These are phyloP conservation scores for Ormyrus pomaceus DNA, from an alignment of 2,888 invertebrate genomes.

Conservation along the genomic window DNA sequence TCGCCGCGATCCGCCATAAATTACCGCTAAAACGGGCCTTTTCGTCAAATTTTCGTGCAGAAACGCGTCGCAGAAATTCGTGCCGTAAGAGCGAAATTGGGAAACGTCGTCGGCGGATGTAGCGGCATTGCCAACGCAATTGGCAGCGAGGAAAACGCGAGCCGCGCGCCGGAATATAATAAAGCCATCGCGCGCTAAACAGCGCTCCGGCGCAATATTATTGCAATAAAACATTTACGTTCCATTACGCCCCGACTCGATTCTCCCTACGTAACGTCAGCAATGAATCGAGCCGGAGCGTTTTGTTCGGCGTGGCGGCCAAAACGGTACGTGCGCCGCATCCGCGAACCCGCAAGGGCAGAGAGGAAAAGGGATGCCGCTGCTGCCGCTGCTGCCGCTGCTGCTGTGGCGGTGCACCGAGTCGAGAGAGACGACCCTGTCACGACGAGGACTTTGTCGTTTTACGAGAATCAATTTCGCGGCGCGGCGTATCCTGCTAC, in stretches of 20 bases:
- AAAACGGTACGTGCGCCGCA: conserved; percentile 36
- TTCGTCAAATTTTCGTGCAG: no score
- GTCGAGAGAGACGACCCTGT: conserved; percentile 9
- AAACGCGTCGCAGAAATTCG: no score
- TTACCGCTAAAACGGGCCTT: no score
- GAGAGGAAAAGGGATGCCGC: not conserved
- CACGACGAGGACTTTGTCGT: conserved; percentile 56
- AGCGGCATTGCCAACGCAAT: not conserved
- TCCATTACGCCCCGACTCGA: conserved; percentile 1
- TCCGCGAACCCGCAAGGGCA: not conserved
- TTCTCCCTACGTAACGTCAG: not conserved
- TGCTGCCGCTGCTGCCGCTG: not conserved
- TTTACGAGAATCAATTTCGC: conserved; percentile 62
- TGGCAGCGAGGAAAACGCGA: conserved; percentile 1
- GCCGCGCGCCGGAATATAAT: not conserved
- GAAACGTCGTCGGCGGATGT: no score
- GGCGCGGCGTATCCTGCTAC: conserved; percentile 50
- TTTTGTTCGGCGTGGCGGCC: conserved; percentile 36
- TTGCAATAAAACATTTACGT: conserved; percentile 34
- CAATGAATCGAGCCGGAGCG: conserved; percentile 39
- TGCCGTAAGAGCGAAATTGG: no score
- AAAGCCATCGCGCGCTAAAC: conserved; percentile 27
- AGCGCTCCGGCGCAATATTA: conserved; percentile 14
- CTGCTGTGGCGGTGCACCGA: not conserved
- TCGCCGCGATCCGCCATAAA: no score